Percentiles rank a stretch among this genome's conserved stretches.
Evolutionary conservation across 2,888 invertebrate genomes (phyloP).

Genomic region (Acrobasis suavella): DNA sequence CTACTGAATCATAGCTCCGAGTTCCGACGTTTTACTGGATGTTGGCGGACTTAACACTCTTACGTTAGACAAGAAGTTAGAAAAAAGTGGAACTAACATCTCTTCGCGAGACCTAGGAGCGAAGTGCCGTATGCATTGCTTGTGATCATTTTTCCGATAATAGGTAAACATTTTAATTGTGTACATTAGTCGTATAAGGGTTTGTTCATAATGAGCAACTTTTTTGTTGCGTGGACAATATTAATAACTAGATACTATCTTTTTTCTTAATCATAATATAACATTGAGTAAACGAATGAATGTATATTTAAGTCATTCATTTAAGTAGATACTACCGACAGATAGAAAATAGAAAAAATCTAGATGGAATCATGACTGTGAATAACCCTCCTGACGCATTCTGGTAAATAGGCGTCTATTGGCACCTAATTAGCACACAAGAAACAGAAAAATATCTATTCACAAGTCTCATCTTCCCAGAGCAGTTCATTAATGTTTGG

Average conservation of each 20-base stretch:
- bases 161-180: neutral
- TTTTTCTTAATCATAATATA: no score
- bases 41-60: neutral
- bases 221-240: neutral
- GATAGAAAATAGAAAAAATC: neutral
- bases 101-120: neutral
- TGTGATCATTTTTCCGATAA: slow-evolving; percentile 1
- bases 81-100: neutral
- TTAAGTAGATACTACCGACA: no score
- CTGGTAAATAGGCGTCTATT: neutral
- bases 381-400: neutral
- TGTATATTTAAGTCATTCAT: no score
- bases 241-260: no score
- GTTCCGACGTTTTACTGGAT: neutral
- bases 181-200: slow-evolving; percentile 5
- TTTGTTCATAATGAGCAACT: neutral
- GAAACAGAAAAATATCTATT: neutral
- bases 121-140: neutral
- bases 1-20: slow-evolving; percentile 21
- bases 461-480: neutral
- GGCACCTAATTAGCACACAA: neutral
- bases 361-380: neutral
- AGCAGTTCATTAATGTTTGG: neutral
- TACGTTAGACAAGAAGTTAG: neutral
- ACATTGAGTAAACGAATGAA: no score